Base-by-base conservation (phyloP, 2,113 vertebrate species). In the Lates calcarifer region DNA sequence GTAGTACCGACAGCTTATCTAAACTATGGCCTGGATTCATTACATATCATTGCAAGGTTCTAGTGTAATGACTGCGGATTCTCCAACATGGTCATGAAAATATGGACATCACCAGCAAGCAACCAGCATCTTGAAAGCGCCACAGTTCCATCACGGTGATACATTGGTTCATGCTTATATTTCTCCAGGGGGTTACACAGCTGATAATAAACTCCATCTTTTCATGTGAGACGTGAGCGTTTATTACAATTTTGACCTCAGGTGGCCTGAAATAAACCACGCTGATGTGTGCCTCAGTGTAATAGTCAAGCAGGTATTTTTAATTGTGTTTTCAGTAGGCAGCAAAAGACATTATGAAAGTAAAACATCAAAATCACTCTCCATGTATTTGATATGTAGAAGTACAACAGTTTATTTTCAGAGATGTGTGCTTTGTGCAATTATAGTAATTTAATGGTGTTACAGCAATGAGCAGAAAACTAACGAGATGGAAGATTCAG, bases 171-270 rank as follows among this genome's bases (percentile, higher is more conserved):
- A 53, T 76, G 53, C 71, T 51, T 74, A 75, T 20, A 74, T 69
- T 61, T 79, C 76, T 70, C 68, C 45, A 15, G 57, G 57, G 55
- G 41, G 28, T 43, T 72, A 72, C 31, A 20, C 12, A 1, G n/a
- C 56, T 15, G 57, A 17, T 77, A 55, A 56, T 81, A 51, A 74
- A 74, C 20, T 78, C 41, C 24, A 35, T 81, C 20, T 74, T 84
- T 82, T 74, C 7, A 53, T 65, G 39, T 58, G 51, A 62, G 51
- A 58, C 22, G 29, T 41, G 39, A 56, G 28, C 11, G 33, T 67
- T 83, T 75, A 83, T 86, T 68, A 66, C 70, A 65, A 53, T 58
- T 47, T 63, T 6, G 71, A 80, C 64, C 68, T 72, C 14, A 62
- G 47, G 12, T 74, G n/a, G 53, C 71, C 69, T 58, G 37, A 77